phyloP scores from a whole-genome alignment of 2,888 invertebrate species.

The Geotrupes spiniger region DNA sequence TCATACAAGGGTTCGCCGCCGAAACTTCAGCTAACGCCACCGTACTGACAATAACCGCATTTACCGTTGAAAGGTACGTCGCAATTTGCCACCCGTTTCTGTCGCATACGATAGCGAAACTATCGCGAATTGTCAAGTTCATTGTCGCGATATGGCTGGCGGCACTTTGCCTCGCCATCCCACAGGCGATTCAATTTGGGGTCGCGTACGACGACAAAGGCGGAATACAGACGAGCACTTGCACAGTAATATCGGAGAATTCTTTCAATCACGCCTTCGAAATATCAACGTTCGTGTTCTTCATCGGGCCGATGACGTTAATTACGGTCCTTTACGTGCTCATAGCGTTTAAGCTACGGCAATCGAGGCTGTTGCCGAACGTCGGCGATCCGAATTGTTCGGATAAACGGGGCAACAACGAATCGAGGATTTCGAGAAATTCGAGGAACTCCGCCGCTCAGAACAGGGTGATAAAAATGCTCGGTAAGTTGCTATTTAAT shows the following conservation, averaged over 20 bases:
- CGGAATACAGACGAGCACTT: slow-evolving; percentile 40
- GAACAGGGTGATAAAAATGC: slow-evolving; percentile 72
- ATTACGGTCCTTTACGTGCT: slow-evolving; percentile 79
- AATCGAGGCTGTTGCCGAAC: slow-evolving; percentile 55
- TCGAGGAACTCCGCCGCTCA: slow-evolving; percentile 41
- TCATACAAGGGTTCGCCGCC: slow-evolving; percentile 72
- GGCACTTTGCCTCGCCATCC: slow-evolving; percentile 70
- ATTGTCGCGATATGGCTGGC: slow-evolving; percentile 79
- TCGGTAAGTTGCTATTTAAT: slow-evolving; percentile 66
- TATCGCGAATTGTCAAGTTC: slow-evolving; percentile 78
- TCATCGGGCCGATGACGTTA: slow-evolving; percentile 82
- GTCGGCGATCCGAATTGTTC: not conserved
- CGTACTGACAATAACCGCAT: slow-evolving; percentile 65
- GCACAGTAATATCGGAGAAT: slow-evolving; percentile 54
- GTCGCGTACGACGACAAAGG: slow-evolving; percentile 48
- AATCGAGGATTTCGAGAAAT: slow-evolving; percentile 23
- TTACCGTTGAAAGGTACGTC: slow-evolving; percentile 68
- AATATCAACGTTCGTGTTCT: slow-evolving; percentile 78
- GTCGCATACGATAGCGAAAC: slow-evolving; percentile 81
- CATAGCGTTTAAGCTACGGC: slow-evolving; percentile 69
- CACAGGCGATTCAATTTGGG: slow-evolving; percentile 61
- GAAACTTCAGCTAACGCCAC: slow-evolving; percentile 80
- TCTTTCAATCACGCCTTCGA: slow-evolving; percentile 71
- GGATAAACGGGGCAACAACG: not conserved
- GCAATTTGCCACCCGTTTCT: slow-evolving; percentile 69